Base-by-base conservation (phyloP, 2,797 vertebrate species). In the Myotis findleyi region DNA sequence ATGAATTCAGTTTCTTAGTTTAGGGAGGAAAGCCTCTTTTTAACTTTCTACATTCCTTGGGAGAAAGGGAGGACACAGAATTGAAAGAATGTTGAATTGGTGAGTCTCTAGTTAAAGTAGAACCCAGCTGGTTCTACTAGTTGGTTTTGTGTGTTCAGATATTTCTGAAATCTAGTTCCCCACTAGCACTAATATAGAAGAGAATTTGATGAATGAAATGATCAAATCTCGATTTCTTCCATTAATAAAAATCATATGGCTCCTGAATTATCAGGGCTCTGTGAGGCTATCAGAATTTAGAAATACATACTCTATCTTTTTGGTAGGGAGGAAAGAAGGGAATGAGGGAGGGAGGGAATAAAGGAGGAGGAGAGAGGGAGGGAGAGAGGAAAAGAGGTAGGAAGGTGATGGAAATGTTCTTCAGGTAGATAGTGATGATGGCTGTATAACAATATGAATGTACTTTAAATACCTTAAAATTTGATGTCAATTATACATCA, bases 1-100 rank as follows among this genome's bases (percentile, higher is more conserved):
- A 91, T 91, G 53, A 94, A 92, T 92, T 68, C 55, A 75, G 82
- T 27, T 93, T 92, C 51, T 93, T 89, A 88, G 57, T 27, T 73
- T 69, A 77, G 57, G 47, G 53, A 72, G 0, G 10, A 85, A 73
- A 73, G 9, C 51, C 17, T 93, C 64, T 76, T 93, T 95, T 87
- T 64, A 92, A 89, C 53, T 21, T 90, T 66, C 33, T 73, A 18
- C 4, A 33, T 33, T 33, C 51, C n/a, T 79, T 36, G 38, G 51
- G 30, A 93, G 18, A 93, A 76, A 47, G n/a, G 66, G 11, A 77
- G 18, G 41, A 83, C 18, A 76, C 10, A 64, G 55, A 84, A 72
- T 62, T 49, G 44, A 73, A 68, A 76, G 23, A 84, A 41, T 17
- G 16, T 6, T 76, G 49, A 57, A 79, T 2, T 47, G 33, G 8